Evolutionary conservation across 2,888 invertebrate genomes (phyloP), one percentile per base, ranked within the genome.

Genomic region (Patella ulyssiponensis): DNA sequence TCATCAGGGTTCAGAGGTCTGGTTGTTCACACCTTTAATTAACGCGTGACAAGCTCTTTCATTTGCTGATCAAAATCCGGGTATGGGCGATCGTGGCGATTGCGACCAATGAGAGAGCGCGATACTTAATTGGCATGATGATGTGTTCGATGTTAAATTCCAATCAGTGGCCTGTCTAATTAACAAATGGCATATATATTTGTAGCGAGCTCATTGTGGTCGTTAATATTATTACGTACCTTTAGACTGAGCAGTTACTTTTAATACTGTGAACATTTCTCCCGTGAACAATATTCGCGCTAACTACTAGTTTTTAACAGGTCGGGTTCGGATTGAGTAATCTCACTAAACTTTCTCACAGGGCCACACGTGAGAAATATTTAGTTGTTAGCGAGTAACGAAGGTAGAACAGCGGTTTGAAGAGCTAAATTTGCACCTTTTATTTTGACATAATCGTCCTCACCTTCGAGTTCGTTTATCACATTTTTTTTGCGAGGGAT

Each of bases 391-490:
- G 20, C 64, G 64, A 11, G n/a, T 20, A 64, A n/a, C n/a, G 23
- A 23, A 64, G 11, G 23, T 11, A 20, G 64, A 64, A 64, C 64
- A 20, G 7, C 12, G 9, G 11, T 64, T 9, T 64, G 64, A 64
- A 64, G 20, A 64, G 20, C 23, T 20, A 64, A 23, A 64, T 64
- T 64, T 64, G 64, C 64, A 64, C 64, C 64, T 64, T 64, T 64
- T 64, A 64, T 23, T 64, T 64, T 1, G 20, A 1, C 44, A 44
- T 9, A 64, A 64, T 23, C 23, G 20, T 23, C 23, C 64, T 23
- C 64, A 64, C 64, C 11, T 20, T 23, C 14, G 64, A 23, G 20
- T 23, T 64, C 14, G 64, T 64, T 64, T 20, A 11, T 44, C 44
- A 44, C 44, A 9, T 44, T 44, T 44, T 44, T 44, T 44, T 44